A percentile compares a stretch with the other conserved stretches of the same genome.
Evolutionary conservation across 2,888 invertebrate genomes (phyloP).

Genomic region (Vandiemenella viatica): DNA sequence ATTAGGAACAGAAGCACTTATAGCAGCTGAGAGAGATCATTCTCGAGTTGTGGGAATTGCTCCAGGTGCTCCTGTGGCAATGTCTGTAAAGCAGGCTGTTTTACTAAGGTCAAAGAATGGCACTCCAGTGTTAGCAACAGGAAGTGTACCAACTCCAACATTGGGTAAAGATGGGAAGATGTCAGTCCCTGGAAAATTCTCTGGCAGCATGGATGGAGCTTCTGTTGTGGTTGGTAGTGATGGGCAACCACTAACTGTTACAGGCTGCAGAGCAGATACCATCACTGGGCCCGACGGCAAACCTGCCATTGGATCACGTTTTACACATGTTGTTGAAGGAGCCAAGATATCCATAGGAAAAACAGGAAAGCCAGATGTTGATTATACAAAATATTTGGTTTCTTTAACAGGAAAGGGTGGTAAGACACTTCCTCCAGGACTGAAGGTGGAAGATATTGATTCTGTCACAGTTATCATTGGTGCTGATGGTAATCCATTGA

Average conservation of each 20-base stretch:
- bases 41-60: no score
- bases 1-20: no score
- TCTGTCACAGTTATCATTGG: not conserved
- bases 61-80: no score
- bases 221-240: not conserved
- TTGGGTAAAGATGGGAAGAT: conserved; percentile 25
- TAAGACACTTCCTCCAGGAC: not conserved
- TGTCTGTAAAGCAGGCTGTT: no score
- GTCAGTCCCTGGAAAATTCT: not conserved
- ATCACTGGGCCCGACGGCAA: not conserved
- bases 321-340: not conserved
- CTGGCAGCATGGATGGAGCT: not conserved
- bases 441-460: not conserved
- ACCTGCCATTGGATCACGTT: not conserved
- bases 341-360: not conserved
- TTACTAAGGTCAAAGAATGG: not conserved
- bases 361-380: not conserved
- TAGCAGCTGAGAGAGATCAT: no score
- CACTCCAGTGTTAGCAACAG: not conserved
- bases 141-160: conserved; percentile 19
- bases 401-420: not conserved
- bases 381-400: not conserved
- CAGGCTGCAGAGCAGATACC: not conserved
- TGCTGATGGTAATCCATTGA: not conserved
- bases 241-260: not conserved